Base-by-base conservation (phyloP, 2,888 invertebrate species). In the Metallyticus violacea region DNA sequence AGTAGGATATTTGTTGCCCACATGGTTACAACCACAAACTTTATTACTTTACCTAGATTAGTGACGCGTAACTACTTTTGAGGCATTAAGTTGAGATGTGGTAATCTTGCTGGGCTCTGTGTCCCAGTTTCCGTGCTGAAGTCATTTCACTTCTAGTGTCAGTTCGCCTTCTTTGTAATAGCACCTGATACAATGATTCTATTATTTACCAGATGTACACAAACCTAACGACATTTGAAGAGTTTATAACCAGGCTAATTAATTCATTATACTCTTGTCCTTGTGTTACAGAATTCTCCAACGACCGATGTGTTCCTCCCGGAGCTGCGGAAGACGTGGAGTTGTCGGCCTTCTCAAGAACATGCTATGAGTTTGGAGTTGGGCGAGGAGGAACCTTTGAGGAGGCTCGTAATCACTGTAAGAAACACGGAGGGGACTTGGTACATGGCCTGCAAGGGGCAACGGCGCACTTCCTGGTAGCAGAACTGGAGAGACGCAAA, bases 321-420 rank as follows among this genome's bases (percentile, higher is more conserved):
- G 95, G 95, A 5, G 94, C 95, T 0, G 94, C 96, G 0, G 96
- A 95, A n/a, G 97, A 97, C 89, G 95, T 96, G 3, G 95, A 97
- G 89, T 91, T 97, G 88, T 95, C 97, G 0, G 96, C 97, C 0
- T 98, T 98, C 92, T 95, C 96, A 77, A 94, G 96, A 88, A 97
- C 95, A 84, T 98, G 98, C 91, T 98, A 97, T 91, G 97, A 98
- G 91, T 97, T 98, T 91, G 96, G 96, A 89, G 95, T 96, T 28
- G 95, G 94, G 81, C 95, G 95, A 89, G 97, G 97, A 1, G 96
- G 95, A 81, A 96, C 96, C 77, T 98, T 97, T 91, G 95, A 95
- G 83, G 96, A 96, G 87, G 97, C 98, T 0, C 93, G 96, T 87
- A 93, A 93, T 86, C 95, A 96, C 90, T 98, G 98, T 91, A 93